Conservation (phyloP, 92 coral and sea anemone species). For the Ricordea florida region DNA sequence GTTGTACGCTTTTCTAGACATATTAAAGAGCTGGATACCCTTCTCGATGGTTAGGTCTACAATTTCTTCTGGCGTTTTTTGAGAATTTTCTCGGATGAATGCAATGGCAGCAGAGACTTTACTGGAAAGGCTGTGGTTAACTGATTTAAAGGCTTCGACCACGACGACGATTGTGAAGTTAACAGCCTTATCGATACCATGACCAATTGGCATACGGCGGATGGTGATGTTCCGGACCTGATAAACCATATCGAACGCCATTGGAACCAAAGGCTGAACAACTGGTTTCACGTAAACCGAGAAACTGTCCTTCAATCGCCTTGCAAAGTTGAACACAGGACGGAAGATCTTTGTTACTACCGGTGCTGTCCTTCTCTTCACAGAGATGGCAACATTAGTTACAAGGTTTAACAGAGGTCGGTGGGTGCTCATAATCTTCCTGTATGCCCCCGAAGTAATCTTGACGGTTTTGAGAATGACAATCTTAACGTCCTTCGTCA, state of each 20-base stretch:
- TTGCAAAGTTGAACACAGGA: slow-evolving; percentile 30
- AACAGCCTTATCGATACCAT: slow-evolving; percentile 57
- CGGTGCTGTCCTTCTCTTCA: slow-evolving; percentile 67
- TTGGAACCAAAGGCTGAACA: slow-evolving; percentile 60
- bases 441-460: slow-evolving; percentile 24
- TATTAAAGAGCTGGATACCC: slow-evolving; percentile 45
- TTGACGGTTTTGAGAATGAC: slow-evolving; percentile 32
- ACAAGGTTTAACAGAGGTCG: slow-evolving; percentile 64
- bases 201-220: slow-evolving; percentile 63
- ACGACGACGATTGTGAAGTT: slow-evolving; percentile 47
- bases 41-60: slow-evolving; percentile 68
- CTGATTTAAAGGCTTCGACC: slow-evolving; percentile 40
- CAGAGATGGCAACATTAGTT: slow-evolving; percentile 51
- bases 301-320: slow-evolving; percentile 42
- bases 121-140: slow-evolving; percentile 72
- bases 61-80: slow-evolving; percentile 75
- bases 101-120: slow-evolving; percentile 58
- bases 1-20: slow-evolving; percentile 58
- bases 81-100: slow-evolving; percentile 68
- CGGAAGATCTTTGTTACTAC: slow-evolving; percentile 41
- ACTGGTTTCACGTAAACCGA: slow-evolving; percentile 60
- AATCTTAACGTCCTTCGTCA: slow-evolving; percentile 53
- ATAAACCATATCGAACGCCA: slow-evolving; percentile 55
- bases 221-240: slow-evolving; percentile 72
- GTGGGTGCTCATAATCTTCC: slow-evolving; percentile 48